Percentiles rank a stretch among this genome's conserved stretches.
These are phyloP conservation scores for Taurulus bubalis DNA, from an alignment of 2,113 vertebrate species.

Conservation along the genomic window DNA sequence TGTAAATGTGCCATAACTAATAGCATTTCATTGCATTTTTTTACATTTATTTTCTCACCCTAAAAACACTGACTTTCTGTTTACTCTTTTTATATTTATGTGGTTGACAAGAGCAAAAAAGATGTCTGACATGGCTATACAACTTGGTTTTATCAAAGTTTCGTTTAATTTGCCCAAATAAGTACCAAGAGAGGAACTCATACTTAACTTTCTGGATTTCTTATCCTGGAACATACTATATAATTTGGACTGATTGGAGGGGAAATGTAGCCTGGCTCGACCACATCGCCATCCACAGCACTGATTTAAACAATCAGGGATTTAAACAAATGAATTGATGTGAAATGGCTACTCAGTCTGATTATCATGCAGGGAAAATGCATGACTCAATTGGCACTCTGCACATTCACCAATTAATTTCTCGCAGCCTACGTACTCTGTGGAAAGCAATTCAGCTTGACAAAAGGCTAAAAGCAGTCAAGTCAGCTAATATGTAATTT, in stretches of 20 bases:
- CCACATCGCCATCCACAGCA: neutral
- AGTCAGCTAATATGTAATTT: neutral
- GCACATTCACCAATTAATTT: neutral
- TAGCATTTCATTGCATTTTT: neutral
- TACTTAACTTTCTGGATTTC: conserved; percentile 15
- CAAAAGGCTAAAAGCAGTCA: neutral
- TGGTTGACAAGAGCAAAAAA: neutral
- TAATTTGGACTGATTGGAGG: conserved; percentile 10
- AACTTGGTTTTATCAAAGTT: neutral
- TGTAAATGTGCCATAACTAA: neutral
- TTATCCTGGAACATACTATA: neutral
- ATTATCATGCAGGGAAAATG: neutral
- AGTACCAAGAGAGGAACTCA: neutral
- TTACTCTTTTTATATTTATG: neutral
- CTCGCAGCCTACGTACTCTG: neutral
- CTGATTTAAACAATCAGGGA: neutral
- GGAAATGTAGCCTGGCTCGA: neutral
- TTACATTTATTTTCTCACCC: neutral
- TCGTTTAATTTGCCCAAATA: neutral
- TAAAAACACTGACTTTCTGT: neutral
- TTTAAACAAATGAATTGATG: neutral
- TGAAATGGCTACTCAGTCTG: neutral
- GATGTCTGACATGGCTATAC: neutral
- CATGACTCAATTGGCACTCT: neutral
- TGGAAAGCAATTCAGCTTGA: neutral